Conservation (phyloP, 2,888 invertebrate genomes). For the Lycophotia porphyrea region DNA sequence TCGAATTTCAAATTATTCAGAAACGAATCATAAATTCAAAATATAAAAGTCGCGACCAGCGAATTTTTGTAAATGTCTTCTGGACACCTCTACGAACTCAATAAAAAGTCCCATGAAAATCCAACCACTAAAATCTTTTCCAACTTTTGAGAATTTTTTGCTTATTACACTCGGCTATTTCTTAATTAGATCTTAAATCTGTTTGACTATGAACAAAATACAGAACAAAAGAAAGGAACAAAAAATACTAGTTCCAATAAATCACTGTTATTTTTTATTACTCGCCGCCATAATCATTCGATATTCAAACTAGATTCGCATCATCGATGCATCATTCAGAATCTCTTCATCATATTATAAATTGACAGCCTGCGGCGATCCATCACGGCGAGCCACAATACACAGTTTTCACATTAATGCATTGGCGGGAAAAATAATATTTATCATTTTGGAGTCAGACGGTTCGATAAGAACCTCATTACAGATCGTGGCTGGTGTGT, state of each 20-base stretch:
- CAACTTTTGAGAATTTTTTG: too few species aligned
- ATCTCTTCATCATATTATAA: slow-evolving; percentile 76
- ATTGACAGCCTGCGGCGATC: slow-evolving; percentile 75
- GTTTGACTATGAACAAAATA: neutral
- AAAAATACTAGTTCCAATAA: slow-evolving; percentile 26
- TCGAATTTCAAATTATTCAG: too few species aligned
- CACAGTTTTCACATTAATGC: slow-evolving; percentile 84
- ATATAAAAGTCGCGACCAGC: too few species aligned
- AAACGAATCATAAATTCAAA: too few species aligned
- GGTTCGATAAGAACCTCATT: slow-evolving; percentile 79
- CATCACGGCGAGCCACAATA: slow-evolving; percentile 82
- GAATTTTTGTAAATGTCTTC: too few species aligned
- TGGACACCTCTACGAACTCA: too few species aligned
- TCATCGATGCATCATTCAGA: slow-evolving; percentile 79
- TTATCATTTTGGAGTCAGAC: slow-evolving; percentile 69
- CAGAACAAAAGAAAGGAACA: neutral
- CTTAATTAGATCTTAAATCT: too few species aligned
- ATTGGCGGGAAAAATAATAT: slow-evolving; percentile 78
- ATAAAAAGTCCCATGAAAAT: too few species aligned
- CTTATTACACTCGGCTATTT: neutral
- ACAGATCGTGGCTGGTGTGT: slow-evolving; percentile 63
- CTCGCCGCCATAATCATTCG: slow-evolving; percentile 11
- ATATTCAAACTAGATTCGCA: slow-evolving; percentile 55
- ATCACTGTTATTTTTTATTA: slow-evolving; percentile 42
- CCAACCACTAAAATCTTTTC: too few species aligned